A percentile compares a stretch with the other conserved stretches of the same genome.
Conservation (phyloP, 2,888 invertebrate species). For the Byasa hedistus region DNA sequence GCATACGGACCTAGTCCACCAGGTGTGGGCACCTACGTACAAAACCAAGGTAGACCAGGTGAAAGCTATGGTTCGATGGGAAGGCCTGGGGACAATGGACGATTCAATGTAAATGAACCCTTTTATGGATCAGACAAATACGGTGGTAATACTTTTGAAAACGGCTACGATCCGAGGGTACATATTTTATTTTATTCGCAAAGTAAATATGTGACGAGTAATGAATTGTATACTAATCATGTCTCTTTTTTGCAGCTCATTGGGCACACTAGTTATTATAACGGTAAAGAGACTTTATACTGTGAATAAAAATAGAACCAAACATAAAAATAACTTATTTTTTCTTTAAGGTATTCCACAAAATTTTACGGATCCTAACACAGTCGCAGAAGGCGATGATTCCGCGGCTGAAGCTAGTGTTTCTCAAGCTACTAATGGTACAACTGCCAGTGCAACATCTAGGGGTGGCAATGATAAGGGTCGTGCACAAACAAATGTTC, state of each 20-base stretch:
- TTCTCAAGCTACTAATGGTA: slow-evolving; percentile 79
- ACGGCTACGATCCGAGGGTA: slow-evolving; percentile 36
- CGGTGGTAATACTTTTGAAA: slow-evolving; percentile 18
- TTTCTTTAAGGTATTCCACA: slow-evolving; percentile 57
- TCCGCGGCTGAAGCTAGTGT: slow-evolving; percentile 87
- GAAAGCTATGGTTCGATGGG: slow-evolving; percentile 5
- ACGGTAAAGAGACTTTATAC: slow-evolving; percentile 31
- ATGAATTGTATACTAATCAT: neutral
- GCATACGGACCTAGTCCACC: neutral
- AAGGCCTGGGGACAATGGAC: slow-evolving; percentile 4
- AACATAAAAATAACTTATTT: neutral
- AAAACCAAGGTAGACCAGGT: slow-evolving; percentile 30
- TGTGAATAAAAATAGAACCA: neutral
- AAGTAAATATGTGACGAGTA: neutral
- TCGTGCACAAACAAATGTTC: slow-evolving; percentile 89
- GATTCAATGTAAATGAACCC: slow-evolving; percentile 9
- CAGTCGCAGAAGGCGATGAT: slow-evolving; percentile 81
- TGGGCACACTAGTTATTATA: slow-evolving; percentile 33
- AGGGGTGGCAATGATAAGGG: slow-evolving; percentile 88
- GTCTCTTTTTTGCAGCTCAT: slow-evolving; percentile 34
- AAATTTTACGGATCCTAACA: slow-evolving; percentile 65
- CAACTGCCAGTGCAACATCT: slow-evolving; percentile 87
- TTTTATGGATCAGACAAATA: slow-evolving; percentile 27
- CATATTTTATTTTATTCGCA: slow-evolving; percentile 28
- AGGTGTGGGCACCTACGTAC: slow-evolving; percentile 23